These are phyloP conservation scores for Latheticus oryzae DNA, from an alignment of 2,888 invertebrate genomes.

Conservation along the genomic window DNA sequence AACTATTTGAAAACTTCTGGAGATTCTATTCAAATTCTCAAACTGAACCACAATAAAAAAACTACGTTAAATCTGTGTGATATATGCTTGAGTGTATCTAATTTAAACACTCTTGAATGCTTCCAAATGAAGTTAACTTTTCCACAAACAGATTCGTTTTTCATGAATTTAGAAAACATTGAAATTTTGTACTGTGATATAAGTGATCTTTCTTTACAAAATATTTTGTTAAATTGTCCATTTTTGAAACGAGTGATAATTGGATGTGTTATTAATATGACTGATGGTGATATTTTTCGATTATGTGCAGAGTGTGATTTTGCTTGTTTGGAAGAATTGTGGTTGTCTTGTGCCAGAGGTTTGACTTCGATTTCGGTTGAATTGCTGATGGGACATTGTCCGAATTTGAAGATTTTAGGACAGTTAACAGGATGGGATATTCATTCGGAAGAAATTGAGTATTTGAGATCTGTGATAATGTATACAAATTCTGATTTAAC, in stretches of 20 bases:
- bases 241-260: slow-evolving; percentile 73
- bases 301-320: slow-evolving; percentile 75
- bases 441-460: slow-evolving; percentile 75
- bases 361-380: slow-evolving; percentile 74
- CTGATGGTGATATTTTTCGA: slow-evolving; percentile 76
- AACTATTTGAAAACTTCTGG: slow-evolving; percentile 68
- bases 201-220: slow-evolving; percentile 70
- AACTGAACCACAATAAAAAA: slow-evolving; percentile 57
- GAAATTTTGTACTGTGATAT: slow-evolving; percentile 77
- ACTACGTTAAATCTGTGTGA: slow-evolving; percentile 56
- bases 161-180: slow-evolving; percentile 71
- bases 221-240: slow-evolving; percentile 72
- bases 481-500: slow-evolving; percentile 76
- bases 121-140: slow-evolving; percentile 74
- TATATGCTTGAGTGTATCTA: slow-evolving; percentile 62
- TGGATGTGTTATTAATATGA: slow-evolving; percentile 74
- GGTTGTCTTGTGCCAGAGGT: slow-evolving; percentile 77
- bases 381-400: slow-evolving; percentile 75
- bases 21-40: slow-evolving; percentile 54
- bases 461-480: slow-evolving; percentile 73
- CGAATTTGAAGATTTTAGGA: slow-evolving; percentile 72
- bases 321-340: slow-evolving; percentile 73
- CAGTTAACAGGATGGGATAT: slow-evolving; percentile 77
- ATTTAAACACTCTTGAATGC: slow-evolving; percentile 73
- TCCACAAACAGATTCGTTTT: slow-evolving; percentile 71